A percentile compares a stretch with the other conserved stretches of the same genome.
Conservation (phyloP, 2,888 invertebrate species). For the Pediacus dermestoides region DNA sequence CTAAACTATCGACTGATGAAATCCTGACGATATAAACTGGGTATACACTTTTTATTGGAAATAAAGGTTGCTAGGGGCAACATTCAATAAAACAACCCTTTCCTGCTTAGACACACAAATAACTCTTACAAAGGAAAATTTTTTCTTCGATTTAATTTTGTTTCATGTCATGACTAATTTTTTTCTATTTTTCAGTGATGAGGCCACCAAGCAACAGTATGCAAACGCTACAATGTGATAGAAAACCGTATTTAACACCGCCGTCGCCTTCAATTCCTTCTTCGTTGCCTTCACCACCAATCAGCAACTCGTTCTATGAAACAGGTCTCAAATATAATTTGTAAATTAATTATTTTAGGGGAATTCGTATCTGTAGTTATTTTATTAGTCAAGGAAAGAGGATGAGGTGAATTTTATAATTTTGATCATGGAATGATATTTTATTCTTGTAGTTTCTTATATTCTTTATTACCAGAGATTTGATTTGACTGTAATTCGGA, state of each 20-base stretch:
- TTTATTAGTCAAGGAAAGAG: no score
- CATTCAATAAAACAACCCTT: no score
- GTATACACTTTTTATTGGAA: no score
- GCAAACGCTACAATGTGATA: conserved; percentile 50
- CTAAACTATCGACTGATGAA: no score
- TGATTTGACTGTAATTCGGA: no score
- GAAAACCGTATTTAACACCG: conserved; percentile 56
- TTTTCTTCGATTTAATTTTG: conserved; percentile 5
- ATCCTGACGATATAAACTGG: no score
- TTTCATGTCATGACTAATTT: background rate
- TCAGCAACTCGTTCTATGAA: conserved; percentile 46
- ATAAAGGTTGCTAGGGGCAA: no score
- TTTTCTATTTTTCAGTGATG: conserved; percentile 42
- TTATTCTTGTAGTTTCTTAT: no score
- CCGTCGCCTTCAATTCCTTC: conserved; percentile 52
- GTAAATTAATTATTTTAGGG: conserved; percentile 20
- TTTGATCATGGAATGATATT: no score
- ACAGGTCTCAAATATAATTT: conserved; percentile 41
- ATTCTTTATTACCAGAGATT: no score
- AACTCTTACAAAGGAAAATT: background rate
- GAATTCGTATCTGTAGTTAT: no score
- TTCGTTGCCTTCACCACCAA: conserved; percentile 52
- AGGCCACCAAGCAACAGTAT: conserved; percentile 38
- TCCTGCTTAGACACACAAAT: conserved; percentile 11
- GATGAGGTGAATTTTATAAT: no score